Base-by-base conservation (phyloP, 92 coral and sea anemone species). In the Pocillopora grandis region DNA sequence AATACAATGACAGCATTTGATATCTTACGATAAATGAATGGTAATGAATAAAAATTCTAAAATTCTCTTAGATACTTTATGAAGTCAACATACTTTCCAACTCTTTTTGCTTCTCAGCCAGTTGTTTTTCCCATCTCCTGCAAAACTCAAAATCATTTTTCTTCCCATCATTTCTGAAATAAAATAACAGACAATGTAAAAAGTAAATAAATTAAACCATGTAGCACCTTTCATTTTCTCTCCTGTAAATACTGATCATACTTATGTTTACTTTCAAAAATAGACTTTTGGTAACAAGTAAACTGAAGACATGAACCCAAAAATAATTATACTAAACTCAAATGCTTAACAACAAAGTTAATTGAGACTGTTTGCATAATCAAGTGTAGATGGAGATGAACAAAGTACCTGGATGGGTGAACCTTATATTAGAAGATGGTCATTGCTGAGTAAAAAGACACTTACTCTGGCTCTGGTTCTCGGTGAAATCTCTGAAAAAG, bases 71-170 rank as follows among this genome's bases (percentile, higher is more conserved):
- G 31, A 27, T 27, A 27, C 31, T 27, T 27, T 27, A 27, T 27
- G 31, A 78, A 33, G 9, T 10, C 71, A 9, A 23, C 21, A 86
- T 83, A 96, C 98, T 90, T 75, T 94, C 95, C 21, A 96, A 69
- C 36, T 94, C 98, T 73, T 87, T 96, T 68, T 96, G 96, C 76
- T 92, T 96, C 64, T 96, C 98, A 42, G 81, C 77, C 6, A 96
- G 84, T 71, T 84, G 92, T 74, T 86, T 90, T 85, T 96, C 98
- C 97, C 95, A 88, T 81, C 92, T 88, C 84, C 87, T 94, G 20
- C 87, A 90, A 23, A 88, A 86, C 12, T 94, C 96, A 60, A 42
- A 42, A 42, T 96, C 98, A 58, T 80, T 88, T 77, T 82, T 88
- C 75, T 90, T 90, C 69, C 85, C 75, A 65, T 85, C 89, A 78